phyloP scores from a whole-genome alignment of 2,888 invertebrate genomes.

The Plebejus melissa region DNA sequence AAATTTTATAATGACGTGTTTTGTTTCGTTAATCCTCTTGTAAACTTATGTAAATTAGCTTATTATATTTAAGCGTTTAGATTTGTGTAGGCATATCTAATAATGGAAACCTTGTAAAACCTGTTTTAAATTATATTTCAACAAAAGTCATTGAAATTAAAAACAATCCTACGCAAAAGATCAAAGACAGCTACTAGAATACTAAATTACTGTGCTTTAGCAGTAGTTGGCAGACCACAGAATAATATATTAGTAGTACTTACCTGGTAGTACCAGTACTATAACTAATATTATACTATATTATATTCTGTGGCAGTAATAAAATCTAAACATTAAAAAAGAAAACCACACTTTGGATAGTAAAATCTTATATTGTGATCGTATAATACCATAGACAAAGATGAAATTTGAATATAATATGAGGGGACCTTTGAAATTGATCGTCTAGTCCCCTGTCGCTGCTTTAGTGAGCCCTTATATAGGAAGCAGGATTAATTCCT shows the following conservation, averaged over 20 bases:
- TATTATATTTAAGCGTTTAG: not conserved
- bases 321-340: not conserved
- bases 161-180: slow-evolving; percentile 12
- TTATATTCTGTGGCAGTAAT: not conserved
- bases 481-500: slow-evolving; percentile 61
- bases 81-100: slow-evolving; percentile 6
- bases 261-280: too few relatives aligned
- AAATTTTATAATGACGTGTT: not conserved
- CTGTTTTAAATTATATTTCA: not conserved
- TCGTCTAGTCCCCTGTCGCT: slow-evolving; percentile 69
- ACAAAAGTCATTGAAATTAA: not conserved
- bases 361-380: slow-evolving; percentile 41
- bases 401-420: slow-evolving; percentile 73
- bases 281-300: too few relatives aligned
- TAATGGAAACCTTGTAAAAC: not conserved
- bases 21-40: not conserved
- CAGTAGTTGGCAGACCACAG: not conserved
- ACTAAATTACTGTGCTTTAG: not conserved
- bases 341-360: not conserved
- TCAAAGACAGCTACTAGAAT: not conserved
- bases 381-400: slow-evolving; percentile 73
- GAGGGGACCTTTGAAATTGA: slow-evolving; percentile 75
- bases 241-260: too few relatives aligned
- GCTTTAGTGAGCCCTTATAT: slow-evolving; percentile 67
- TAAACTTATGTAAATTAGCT: not conserved